These are phyloP conservation scores for Chrosomus eos DNA, from an alignment of 2,797 vertebrate species.

Conservation along the genomic window DNA sequence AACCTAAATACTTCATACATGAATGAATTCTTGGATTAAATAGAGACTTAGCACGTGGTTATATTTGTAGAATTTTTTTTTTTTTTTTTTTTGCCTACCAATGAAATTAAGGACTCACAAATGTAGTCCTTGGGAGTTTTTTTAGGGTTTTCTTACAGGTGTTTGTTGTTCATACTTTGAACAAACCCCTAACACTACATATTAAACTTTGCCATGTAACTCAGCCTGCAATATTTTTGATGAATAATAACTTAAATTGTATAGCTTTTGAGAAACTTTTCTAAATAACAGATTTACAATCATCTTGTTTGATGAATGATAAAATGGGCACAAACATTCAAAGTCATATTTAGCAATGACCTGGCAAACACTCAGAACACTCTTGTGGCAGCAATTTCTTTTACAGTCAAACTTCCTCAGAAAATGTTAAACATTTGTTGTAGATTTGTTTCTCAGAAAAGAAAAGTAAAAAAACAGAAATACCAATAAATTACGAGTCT, in stretches of 20 bases:
- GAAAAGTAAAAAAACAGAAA: not conserved
- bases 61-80: constrained; percentile 4
- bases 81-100: not conserved
- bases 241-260: not conserved
- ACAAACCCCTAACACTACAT: not conserved
- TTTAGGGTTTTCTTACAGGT: not conserved
- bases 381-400: not conserved
- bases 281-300: not conserved
- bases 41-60: not conserved
- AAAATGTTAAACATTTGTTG: not conserved
- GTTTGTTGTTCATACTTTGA: not conserved
- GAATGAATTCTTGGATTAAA: constrained; percentile 21
- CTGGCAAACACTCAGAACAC: not conserved
- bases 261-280: not conserved
- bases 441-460: not conserved
- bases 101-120: not conserved
- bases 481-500: not conserved
- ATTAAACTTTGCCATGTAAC: not conserved
- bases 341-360: not conserved
- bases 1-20: constrained; percentile 45
- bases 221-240: not conserved
- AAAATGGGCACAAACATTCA: not conserved
- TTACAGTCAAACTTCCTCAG: not conserved
- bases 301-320: not conserved
- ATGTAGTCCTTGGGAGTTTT: not conserved